Conservation (phyloP, 1,140 invertebrate genomes). For the Drosophila pectinifera region DNA sequence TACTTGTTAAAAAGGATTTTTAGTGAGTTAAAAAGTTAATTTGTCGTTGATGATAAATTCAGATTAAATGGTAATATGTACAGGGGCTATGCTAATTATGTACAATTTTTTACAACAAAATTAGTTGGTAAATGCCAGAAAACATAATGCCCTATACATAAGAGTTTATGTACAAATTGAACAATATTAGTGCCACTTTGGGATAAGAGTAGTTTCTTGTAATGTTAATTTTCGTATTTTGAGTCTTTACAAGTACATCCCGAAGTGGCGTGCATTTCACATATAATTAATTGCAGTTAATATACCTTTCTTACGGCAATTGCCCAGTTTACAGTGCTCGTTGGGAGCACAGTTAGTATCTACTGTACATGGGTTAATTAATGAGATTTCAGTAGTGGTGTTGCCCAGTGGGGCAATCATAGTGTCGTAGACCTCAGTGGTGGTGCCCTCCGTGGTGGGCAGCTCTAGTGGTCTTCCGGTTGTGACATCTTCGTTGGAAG, state of each 20-base stretch:
- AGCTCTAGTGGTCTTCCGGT: slow-evolving; percentile 75
- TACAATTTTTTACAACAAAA: slow-evolving; percentile 51
- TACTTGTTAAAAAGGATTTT: slow-evolving; percentile 84
- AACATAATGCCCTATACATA: slow-evolving; percentile 56
- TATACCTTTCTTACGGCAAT: slow-evolving; percentile 86
- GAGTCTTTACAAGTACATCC: background rate
- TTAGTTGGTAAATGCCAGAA: slow-evolving; percentile 45
- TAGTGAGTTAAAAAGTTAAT: slow-evolving; percentile 41
- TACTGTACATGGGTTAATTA: slow-evolving; percentile 84
- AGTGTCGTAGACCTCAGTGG: slow-evolving; percentile 61
- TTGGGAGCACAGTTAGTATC: slow-evolving; percentile 86
- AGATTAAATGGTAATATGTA: slow-evolving; percentile 39
- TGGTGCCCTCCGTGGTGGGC: slow-evolving; percentile 76
- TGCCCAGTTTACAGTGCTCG: slow-evolving; percentile 86
- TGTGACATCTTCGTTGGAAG: slow-evolving; percentile 78
- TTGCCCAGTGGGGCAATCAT: slow-evolving; percentile 47
- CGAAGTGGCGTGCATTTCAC: slow-evolving; percentile 51
- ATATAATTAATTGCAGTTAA: slow-evolving; percentile 32
- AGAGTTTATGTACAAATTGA: slow-evolving; percentile 57
- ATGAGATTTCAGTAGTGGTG: slow-evolving; percentile 67
- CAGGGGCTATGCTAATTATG: slow-evolving; percentile 39
- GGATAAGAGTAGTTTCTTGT: slow-evolving; percentile 21
- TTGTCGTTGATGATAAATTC: slow-evolving; percentile 4
- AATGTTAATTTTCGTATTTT: no score
- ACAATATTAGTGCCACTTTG: slow-evolving; percentile 55